These are phyloP conservation scores for Ormyrus thymus DNA, from an alignment of 2,888 invertebrate genomes.

Conservation along the genomic window DNA sequence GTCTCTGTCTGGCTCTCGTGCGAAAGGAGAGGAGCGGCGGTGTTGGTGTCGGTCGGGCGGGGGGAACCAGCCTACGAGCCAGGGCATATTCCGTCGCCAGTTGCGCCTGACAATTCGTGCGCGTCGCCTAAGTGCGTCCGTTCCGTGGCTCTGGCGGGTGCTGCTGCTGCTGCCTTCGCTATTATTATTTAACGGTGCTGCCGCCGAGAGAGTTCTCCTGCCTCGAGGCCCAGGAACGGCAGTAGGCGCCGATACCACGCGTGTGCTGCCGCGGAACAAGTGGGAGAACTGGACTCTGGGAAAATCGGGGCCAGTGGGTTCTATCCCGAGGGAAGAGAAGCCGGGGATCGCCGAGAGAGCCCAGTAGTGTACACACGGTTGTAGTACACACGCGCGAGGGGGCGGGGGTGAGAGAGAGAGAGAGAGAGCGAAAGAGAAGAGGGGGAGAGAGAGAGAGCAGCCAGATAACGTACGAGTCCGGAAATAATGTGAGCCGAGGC, in stretches of 20 bases:
- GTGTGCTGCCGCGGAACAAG: too few relatives aligned
- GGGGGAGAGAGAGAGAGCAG: background rate
- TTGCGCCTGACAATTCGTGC: conserved; percentile 51
- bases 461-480: conserved; percentile 25
- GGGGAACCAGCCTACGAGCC: background rate
- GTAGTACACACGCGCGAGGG: background rate
- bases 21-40: background rate
- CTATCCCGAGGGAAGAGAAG: conserved; percentile 18
- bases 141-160: too few relatives aligned
- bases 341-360: background rate
- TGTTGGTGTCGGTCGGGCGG: too few relatives aligned
- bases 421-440: background rate
- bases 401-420: background rate
- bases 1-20: conserved; percentile 16
- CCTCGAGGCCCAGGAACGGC: too few relatives aligned
- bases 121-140: conserved; percentile 16
- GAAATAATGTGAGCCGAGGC: conserved; percentile 60
- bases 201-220: too few relatives aligned
- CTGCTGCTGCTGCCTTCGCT: too few relatives aligned
- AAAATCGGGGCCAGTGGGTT: too few relatives aligned
- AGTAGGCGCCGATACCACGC: too few relatives aligned
- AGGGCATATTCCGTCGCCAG: conserved; percentile 35
- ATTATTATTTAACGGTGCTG: too few relatives aligned
- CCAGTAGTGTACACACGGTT: background rate
- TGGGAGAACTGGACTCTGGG: too few relatives aligned